phyloP scores from a whole-genome alignment of 2,113 vertebrate species.

The Cnemophilus loriae region DNA sequence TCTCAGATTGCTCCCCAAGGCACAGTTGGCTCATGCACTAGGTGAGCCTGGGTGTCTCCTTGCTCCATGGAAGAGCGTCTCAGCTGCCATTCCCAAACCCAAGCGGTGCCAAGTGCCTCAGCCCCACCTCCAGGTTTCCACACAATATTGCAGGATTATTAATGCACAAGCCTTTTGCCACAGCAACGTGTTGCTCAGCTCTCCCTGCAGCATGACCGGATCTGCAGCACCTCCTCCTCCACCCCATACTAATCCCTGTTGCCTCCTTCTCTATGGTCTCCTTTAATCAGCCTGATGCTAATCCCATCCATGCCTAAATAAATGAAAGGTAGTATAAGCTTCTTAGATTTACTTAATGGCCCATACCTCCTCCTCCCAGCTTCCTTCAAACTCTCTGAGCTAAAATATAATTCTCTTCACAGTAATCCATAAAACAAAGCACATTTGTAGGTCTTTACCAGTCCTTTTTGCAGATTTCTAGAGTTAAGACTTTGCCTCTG shows the following conservation, averaged over 20 bases:
- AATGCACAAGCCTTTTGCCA: neutral
- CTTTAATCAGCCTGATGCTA: neutral
- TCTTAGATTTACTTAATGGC: neutral
- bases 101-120: neutral
- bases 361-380: neutral
- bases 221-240: neutral
- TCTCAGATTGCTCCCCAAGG: neutral
- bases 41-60: neutral
- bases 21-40: neutral
- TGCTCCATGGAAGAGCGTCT: fast-evolving
- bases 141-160: neutral
- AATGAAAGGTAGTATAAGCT: neutral
- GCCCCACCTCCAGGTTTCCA: neutral
- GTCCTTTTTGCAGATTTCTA: neutral
- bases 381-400: neutral
- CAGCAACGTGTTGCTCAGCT: neutral
- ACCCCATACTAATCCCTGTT: neutral
- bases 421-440: neutral
- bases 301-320: neutral
- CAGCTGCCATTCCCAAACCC: neutral
- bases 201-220: neutral
- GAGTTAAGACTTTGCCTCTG: neutral
- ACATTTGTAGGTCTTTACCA: neutral
- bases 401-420: neutral
- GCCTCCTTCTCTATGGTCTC: neutral